Evolutionary conservation across 2,888 invertebrate genomes (phyloP).

Genomic region (Arenicola marina): DNA sequence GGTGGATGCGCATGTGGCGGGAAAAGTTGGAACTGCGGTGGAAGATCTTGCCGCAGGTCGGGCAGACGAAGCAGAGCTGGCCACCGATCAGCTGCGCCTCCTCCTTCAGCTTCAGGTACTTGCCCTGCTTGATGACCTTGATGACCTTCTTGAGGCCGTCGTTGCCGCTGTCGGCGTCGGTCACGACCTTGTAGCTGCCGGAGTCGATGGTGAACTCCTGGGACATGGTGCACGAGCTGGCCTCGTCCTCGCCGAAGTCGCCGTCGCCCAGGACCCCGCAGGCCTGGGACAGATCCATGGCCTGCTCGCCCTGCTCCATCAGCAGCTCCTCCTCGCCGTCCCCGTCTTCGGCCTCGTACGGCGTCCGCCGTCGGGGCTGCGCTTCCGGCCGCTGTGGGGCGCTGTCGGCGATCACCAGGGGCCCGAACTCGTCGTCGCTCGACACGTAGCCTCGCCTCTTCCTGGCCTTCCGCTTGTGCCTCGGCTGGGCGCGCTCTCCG

Average conservation of each 20-base stretch:
- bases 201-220: constrained; percentile 10
- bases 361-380: not conserved
- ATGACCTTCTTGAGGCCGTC: constrained; percentile 14
- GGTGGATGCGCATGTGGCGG: constrained; percentile 35
- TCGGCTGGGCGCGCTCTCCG: not conserved
- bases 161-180: constrained; percentile 8
- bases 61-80: constrained; percentile 30
- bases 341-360: not conserved
- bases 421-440: not conserved
- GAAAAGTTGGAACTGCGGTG: constrained; percentile 35
- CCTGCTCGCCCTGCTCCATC: no score
- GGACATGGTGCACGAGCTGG: not conserved
- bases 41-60: constrained; percentile 32
- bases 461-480: not conserved
- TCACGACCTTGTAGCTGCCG: constrained; percentile 15
- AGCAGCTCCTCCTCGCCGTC: not conserved
- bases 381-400: not conserved
- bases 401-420: not conserved
- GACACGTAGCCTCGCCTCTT: not conserved
- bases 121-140: constrained; percentile 32
- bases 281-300: not conserved
- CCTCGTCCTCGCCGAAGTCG: not conserved
- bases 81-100: constrained; percentile 30
- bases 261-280: not conserved
- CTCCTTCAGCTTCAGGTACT: constrained; percentile 29